phyloP scores from a whole-genome alignment of 2,797 vertebrate species.

The Pitangus sulphuratus region DNA sequence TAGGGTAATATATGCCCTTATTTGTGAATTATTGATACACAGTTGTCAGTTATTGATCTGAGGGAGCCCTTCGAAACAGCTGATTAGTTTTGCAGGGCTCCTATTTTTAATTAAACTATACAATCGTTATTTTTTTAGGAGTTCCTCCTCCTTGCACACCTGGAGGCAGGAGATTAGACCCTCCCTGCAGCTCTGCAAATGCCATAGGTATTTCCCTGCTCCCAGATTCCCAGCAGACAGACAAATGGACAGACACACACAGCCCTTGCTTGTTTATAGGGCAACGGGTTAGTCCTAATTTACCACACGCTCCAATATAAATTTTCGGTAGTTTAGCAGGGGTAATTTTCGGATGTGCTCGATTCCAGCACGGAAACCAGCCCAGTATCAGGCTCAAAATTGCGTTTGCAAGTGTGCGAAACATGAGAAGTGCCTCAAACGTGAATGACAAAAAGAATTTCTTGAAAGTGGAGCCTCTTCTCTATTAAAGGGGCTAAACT shows the following conservation, averaged over 20 bases:
- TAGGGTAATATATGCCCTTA: neutral
- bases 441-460: neutral
- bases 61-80: neutral
- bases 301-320: neutral
- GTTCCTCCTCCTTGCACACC: neutral
- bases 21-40: neutral
- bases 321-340: too few relatives aligned
- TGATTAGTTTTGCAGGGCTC: neutral
- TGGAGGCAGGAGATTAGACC: neutral
- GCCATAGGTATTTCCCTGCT: neutral
- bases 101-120: neutral
- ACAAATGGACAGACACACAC: too few relatives aligned
- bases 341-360: neutral
- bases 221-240: neutral
- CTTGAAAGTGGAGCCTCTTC: fast-evolving
- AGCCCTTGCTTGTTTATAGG: neutral
- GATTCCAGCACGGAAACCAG: neutral
- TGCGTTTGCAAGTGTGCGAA: fast-evolving
- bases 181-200: neutral
- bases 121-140: neutral
- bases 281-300: fast-evolving
- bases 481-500: neutral
- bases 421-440: fast-evolving
- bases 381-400: neutral
- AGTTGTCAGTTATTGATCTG: neutral